Evolutionary conservation across 2,888 invertebrate species (phyloP).

Genomic region (Drosophila ezoana): DNA sequence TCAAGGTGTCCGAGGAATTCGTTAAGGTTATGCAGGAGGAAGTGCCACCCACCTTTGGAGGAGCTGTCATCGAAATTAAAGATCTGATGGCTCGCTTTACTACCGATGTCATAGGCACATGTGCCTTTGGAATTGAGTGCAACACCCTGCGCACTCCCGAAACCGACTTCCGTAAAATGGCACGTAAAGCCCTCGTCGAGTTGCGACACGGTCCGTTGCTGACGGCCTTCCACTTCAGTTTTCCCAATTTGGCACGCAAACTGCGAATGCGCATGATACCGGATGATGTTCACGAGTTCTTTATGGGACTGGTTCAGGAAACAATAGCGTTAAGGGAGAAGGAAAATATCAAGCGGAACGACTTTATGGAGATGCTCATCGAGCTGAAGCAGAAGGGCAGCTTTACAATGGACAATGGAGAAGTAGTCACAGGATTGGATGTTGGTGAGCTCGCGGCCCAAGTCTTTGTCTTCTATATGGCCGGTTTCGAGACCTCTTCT

Average conservation of each 20-base stretch:
- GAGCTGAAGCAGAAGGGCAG: slow-evolving; percentile 81
- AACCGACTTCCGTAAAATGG: slow-evolving; percentile 81
- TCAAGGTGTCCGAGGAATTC: slow-evolving; percentile 63
- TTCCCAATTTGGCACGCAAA: slow-evolving; percentile 63
- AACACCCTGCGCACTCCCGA: slow-evolving; percentile 83
- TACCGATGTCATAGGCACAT: slow-evolving; percentile 86
- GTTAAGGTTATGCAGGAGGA: slow-evolving; percentile 48
- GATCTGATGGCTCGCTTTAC: slow-evolving; percentile 85
- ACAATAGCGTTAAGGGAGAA: slow-evolving; percentile 83
- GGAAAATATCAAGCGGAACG: slow-evolving; percentile 83
- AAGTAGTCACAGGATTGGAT: slow-evolving; percentile 56
- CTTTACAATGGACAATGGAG: slow-evolving; percentile 66
- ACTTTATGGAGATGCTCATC: slow-evolving; percentile 86
- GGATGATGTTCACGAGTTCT: slow-evolving; percentile 77
- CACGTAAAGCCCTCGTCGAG: slow-evolving; percentile 41
- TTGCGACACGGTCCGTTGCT: slow-evolving; percentile 41
- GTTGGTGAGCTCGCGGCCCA: slow-evolving; percentile 86
- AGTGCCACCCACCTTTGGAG: slow-evolving; percentile 34
- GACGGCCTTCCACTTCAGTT: slow-evolving; percentile 47
- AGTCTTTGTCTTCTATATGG: slow-evolving; percentile 86
- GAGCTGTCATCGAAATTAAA: slow-evolving; percentile 82
- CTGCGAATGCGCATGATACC: slow-evolving; percentile 62
- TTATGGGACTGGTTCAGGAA: slow-evolving; percentile 81
- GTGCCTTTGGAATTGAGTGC: slow-evolving; percentile 85
- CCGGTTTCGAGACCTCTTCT: slow-evolving; percentile 86